Conservation (phyloP, 2,113 vertebrate species). For the Planiliza haematocheilus region DNA sequence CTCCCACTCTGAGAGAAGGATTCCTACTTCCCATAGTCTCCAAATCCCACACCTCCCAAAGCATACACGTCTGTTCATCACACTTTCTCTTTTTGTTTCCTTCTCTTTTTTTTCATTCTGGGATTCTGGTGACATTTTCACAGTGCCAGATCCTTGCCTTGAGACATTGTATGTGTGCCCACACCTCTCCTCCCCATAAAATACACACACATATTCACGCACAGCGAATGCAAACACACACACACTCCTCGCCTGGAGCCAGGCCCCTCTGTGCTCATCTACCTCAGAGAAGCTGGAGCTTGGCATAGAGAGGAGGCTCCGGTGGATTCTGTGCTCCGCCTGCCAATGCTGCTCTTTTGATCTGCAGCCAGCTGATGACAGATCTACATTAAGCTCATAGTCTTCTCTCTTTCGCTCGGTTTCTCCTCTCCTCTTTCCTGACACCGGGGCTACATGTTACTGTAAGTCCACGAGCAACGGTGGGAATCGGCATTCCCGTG, state of each 20-base stretch:
- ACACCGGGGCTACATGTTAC: slow-evolving; percentile 53
- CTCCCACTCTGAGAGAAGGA: slow-evolving; percentile 33
- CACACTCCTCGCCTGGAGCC: slow-evolving; percentile 59
- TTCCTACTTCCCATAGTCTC: slow-evolving; percentile 45
- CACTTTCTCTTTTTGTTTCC: slow-evolving; percentile 34
- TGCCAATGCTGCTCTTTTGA: slow-evolving; percentile 81
- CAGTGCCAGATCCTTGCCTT: slow-evolving; percentile 71
- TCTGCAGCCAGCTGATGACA: slow-evolving; percentile 80
- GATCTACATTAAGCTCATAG: slow-evolving; percentile 78
- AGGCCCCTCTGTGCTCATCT: slow-evolving; percentile 54
- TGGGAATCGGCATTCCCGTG: slow-evolving; percentile 36
- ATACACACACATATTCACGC: slow-evolving; percentile 12
- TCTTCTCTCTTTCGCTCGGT: slow-evolving; percentile 44
- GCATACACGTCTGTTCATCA: slow-evolving; percentile 62
- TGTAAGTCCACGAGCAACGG: slow-evolving; percentile 33
- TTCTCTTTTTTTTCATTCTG: slow-evolving; percentile 46
- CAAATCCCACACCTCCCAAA: slow-evolving; percentile 66
- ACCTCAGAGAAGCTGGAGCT: slow-evolving; percentile 70
- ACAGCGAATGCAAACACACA: slow-evolving; percentile 12
- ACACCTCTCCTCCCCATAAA: slow-evolving; percentile 49
- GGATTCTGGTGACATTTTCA: slow-evolving; percentile 78
- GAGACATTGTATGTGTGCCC: slow-evolving; percentile 64
- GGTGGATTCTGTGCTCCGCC: slow-evolving; percentile 68
- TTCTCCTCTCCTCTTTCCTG: slow-evolving; percentile 44
- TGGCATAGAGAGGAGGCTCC: slow-evolving; percentile 67